Evolutionary conservation across 2,797 vertebrate genomes (phyloP).

Genomic region (Gymnoscopelus microlampas): DNA sequence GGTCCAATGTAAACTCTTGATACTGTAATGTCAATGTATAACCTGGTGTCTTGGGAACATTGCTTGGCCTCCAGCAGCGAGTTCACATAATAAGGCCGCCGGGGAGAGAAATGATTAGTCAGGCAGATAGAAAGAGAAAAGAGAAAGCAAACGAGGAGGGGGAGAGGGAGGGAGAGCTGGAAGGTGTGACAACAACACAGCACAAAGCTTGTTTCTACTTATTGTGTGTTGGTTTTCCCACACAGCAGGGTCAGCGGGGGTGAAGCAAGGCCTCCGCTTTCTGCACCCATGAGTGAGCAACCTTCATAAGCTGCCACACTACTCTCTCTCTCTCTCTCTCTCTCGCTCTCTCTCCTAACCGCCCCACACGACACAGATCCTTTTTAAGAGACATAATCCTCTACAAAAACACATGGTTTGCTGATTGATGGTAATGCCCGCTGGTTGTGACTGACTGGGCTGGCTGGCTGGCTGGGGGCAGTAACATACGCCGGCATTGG

Average conservation of each 20-base stretch:
- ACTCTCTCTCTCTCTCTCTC: slow-evolving; percentile 20
- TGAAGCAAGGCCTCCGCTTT: slow-evolving; percentile 64
- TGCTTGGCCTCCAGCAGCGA: slow-evolving; percentile 20
- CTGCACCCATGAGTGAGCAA: slow-evolving; percentile 75
- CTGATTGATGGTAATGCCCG: slow-evolving; percentile 76
- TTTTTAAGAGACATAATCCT: slow-evolving; percentile 76
- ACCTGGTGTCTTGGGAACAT: slow-evolving; percentile 53
- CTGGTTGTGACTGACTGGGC: slow-evolving; percentile 66
- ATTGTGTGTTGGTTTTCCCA: slow-evolving; percentile 71
- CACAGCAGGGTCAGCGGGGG: slow-evolving; percentile 71
- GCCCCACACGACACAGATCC: slow-evolving; percentile 37
- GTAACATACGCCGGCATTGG: slow-evolving; percentile 32
- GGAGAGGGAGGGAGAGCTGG: slow-evolving; percentile 1
- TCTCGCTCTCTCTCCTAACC: slow-evolving; percentile 25
- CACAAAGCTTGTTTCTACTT: slow-evolving; percentile 49
- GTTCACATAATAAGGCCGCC: slow-evolving; percentile 41
- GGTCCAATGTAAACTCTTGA: no score
- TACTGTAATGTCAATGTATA: slow-evolving; percentile 48
- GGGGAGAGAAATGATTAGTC: slow-evolving; percentile 52
- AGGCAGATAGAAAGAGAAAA: slow-evolving; percentile 8
- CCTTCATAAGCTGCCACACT: slow-evolving; percentile 71
- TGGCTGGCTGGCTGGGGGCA: slow-evolving; percentile 48
- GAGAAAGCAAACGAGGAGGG: slow-evolving; percentile 16
- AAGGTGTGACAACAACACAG: slow-evolving; percentile 50
- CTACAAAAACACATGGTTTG: slow-evolving; percentile 72